phyloP scores from a whole-genome alignment of 2,888 invertebrate genomes.

The Chorisops tibialis region DNA sequence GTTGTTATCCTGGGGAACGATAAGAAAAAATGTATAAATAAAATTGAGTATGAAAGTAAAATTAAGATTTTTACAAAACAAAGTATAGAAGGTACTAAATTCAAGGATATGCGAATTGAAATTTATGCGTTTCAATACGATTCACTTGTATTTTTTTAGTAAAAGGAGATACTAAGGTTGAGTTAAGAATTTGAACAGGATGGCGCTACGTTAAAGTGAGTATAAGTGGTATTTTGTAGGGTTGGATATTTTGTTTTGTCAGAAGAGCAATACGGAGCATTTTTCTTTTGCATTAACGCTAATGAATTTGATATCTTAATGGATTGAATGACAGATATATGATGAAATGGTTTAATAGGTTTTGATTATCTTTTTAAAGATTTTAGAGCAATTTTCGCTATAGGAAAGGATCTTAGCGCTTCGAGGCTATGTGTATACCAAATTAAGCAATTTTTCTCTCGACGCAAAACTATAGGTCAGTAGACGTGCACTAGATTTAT shows the following conservation, averaged over 20 bases:
- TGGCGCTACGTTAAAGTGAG: too few species aligned
- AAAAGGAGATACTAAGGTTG: too few species aligned
- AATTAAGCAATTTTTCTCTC: too few species aligned
- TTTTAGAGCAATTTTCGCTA: not conserved
- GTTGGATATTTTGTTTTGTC: too few species aligned
- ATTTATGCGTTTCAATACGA: constrained; percentile 28
- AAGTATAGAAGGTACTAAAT: not conserved
- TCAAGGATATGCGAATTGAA: constrained; percentile 25
- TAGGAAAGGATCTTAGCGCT: too few species aligned
- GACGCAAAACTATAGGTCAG: too few species aligned
- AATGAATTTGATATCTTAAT: not conserved
- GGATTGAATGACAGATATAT: not conserved
- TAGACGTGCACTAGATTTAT: too few species aligned
- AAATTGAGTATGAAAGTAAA: not conserved
- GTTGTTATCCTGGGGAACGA: constrained; percentile 19
- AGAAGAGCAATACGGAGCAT: too few species aligned
- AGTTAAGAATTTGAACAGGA: too few species aligned
- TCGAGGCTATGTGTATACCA: too few species aligned
- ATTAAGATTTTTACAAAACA: not conserved
- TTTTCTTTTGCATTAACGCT: not conserved
- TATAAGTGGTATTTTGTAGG: too few species aligned
- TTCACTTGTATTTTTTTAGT: too few species aligned
- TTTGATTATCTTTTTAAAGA: not conserved
- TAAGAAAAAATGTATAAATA: not conserved
- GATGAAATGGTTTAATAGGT: not conserved